Percentiles rank a stretch among this genome's conserved stretches.
Conservation (phyloP, 1,140 invertebrate species). For the Drosophila virilis region DNA sequence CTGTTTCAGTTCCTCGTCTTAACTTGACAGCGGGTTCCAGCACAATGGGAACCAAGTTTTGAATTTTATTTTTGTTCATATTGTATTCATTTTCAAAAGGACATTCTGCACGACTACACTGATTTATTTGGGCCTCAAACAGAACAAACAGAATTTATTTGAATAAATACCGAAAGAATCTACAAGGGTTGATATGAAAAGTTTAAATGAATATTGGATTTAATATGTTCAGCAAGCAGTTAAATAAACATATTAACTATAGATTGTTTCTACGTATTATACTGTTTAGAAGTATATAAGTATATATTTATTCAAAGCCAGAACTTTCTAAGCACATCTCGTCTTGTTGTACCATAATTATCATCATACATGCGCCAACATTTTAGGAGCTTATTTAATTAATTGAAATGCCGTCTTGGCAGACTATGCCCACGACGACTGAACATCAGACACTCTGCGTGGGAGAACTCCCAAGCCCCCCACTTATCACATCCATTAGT, state of each 20-base stretch:
- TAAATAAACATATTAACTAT: too few relatives aligned
- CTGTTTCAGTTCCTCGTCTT: neutral
- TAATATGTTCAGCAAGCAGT: too few relatives aligned
- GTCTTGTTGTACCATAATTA: slow-evolving; percentile 26
- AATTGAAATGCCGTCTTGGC: slow-evolving; percentile 50
- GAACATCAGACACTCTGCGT: slow-evolving; percentile 4
- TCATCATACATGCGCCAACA: slow-evolving; percentile 29
- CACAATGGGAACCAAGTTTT: slow-evolving; percentile 45
- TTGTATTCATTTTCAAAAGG: slow-evolving; percentile 38
- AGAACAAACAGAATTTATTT: slow-evolving; percentile 21
- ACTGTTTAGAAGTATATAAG: neutral
- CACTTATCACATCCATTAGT: slow-evolving; percentile 47
- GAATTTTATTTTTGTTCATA: slow-evolving; percentile 27
- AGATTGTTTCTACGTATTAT: too few relatives aligned
- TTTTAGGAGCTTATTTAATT: slow-evolving; percentile 49
- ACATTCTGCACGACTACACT: slow-evolving; percentile 60
- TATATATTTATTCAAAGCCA: neutral
- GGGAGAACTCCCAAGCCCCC: neutral
- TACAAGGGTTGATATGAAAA: neutral
- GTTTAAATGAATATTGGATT: slow-evolving; percentile 4
- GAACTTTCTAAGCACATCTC: slow-evolving; percentile 4
- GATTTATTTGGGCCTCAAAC: slow-evolving; percentile 39
- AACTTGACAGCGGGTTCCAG: slow-evolving; percentile 5
- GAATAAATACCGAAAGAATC: slow-evolving; percentile 21
- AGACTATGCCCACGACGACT: slow-evolving; percentile 7